Percentiles rank a stretch among this genome's conserved stretches.
Evolutionary conservation across 2,888 invertebrate species (phyloP).

Genomic region (Cataglyphis altisquamis): DNA sequence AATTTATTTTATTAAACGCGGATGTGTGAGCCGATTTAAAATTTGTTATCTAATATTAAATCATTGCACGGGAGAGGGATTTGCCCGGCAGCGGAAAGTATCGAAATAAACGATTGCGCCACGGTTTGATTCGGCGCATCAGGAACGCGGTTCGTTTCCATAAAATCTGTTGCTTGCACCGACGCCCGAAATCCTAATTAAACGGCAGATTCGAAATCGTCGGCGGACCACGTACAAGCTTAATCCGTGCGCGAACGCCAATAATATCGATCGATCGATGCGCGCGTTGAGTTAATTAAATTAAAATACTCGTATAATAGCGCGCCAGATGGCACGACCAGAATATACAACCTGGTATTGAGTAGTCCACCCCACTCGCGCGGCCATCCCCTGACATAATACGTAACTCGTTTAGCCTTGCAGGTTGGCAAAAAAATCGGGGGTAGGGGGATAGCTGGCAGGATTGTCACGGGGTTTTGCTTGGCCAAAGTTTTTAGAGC

Average conservation of each 20-base stretch:
- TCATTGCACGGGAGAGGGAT: slow-evolving; percentile 31
- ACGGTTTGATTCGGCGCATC: slow-evolving; percentile 37
- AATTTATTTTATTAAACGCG: slow-evolving; percentile 7
- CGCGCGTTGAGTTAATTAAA: slow-evolving; percentile 85
- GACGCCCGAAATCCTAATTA: slow-evolving; percentile 84
- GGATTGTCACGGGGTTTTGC: slow-evolving; percentile 76
- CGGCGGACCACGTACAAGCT: slow-evolving; percentile 80
- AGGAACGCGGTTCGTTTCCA: slow-evolving; percentile 74
- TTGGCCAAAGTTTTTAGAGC: slow-evolving; percentile 81
- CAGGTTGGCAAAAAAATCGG: slow-evolving; percentile 83
- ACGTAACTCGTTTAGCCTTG: slow-evolving; percentile 85
- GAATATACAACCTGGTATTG: slow-evolving; percentile 83
- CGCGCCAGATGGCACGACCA: slow-evolving; percentile 84
- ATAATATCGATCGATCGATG: slow-evolving; percentile 86
- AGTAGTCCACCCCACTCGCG: slow-evolving; percentile 69
- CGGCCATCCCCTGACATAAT: slow-evolving; percentile 76
- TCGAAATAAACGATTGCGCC: slow-evolving; percentile 44
- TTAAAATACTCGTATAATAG: slow-evolving; percentile 86
- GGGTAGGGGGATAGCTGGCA: slow-evolving; percentile 72
- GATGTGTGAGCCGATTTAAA: slow-evolving; percentile 7
- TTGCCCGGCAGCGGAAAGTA: slow-evolving; percentile 42
- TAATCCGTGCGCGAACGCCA: slow-evolving; percentile 84
- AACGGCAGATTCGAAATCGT: slow-evolving; percentile 84
- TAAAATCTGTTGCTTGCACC: slow-evolving; percentile 84
- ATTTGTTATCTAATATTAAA: slow-evolving; percentile 51